Evolutionary conservation across 2,888 invertebrate species (phyloP), one percentile per base, ranked within the genome.

Genomic region (Plutella xylostella): DNA sequence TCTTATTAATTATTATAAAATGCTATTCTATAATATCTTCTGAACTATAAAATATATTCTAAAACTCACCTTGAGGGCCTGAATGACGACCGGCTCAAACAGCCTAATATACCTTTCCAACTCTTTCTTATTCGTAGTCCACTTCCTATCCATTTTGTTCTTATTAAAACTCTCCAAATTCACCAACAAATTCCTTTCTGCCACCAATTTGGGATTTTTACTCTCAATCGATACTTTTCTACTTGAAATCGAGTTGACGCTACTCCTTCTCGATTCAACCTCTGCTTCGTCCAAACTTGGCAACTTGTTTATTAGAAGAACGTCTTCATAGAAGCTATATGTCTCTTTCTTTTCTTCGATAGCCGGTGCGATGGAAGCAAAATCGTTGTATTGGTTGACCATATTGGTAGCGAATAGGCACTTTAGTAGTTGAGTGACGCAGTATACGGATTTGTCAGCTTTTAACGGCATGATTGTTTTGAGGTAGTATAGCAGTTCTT

Each of bases 21-120:
- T n/a, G n/a, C n/a, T n/a, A n/a, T n/a, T n/a, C n/a, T n/a, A n/a
- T n/a, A n/a, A n/a, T n/a, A n/a, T n/a, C n/a, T n/a, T n/a, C n/a
- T n/a, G n/a, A n/a, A n/a, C n/a, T n/a, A n/a, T n/a, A n/a, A n/a
- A n/a, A n/a, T n/a, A n/a, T n/a, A n/a, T n/a, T n/a, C n/a, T n/a
- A n/a, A 49, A 45, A 53, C 54, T 68, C 66, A 92, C 92, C 87
- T 92, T 94, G 58, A 97, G 83, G 50, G 96, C 92, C 72, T 94
- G 93, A 62, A 98, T 96, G 47, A 98, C 97, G 72, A 97, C 90
- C 0, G 96, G 95, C 70, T 98, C 97, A 77, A 98, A 97, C 58
- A 97, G 85, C 56, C 96, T 87, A 51, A 98, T 97, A 70, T 95
- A 93, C 52, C 91, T 88, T 55, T 92, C 90, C 60, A 83, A 58